Conservation (phyloP, 53 echinoderm and acorn worm genomes). For the Echinometra lucunter region DNA sequence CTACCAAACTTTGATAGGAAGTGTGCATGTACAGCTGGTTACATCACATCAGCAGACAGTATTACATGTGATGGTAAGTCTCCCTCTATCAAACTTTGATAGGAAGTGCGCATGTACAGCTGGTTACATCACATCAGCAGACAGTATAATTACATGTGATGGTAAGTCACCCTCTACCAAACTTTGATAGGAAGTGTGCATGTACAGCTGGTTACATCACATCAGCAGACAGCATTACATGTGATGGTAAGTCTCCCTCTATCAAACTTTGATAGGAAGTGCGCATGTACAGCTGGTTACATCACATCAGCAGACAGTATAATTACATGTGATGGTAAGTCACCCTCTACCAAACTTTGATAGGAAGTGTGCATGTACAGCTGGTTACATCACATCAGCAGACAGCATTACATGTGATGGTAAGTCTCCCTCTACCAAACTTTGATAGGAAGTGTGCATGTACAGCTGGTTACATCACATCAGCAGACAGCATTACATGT, state of each 20-base stretch:
- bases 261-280: constrained; percentile 71
- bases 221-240: background rate
- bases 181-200: constrained; percentile 71
- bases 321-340: too few relatives aligned
- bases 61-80: too few relatives aligned
- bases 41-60: constrained; percentile 60
- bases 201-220: constrained; percentile 92
- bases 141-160: too few relatives aligned
- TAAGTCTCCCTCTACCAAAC: constrained; percentile 86
- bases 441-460: constrained; percentile 77
- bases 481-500: background rate
- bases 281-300: constrained; percentile 94
- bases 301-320: constrained; percentile 38
- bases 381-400: constrained; percentile 78
- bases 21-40: constrained; percentile 93
- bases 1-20: constrained; percentile 70
- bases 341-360: constrained; percentile 77
- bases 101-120: constrained; percentile 88
- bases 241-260: constrained; percentile 89
- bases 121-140: constrained; percentile 75
- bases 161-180: constrained; percentile 87
- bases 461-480: constrained; percentile 86
- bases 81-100: constrained; percentile 76
- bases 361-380: constrained; percentile 85
- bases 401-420: too few relatives aligned